Evolutionary conservation across 2,113 vertebrate species (phyloP).

Genomic region (Cyprinodon tularosa): DNA sequence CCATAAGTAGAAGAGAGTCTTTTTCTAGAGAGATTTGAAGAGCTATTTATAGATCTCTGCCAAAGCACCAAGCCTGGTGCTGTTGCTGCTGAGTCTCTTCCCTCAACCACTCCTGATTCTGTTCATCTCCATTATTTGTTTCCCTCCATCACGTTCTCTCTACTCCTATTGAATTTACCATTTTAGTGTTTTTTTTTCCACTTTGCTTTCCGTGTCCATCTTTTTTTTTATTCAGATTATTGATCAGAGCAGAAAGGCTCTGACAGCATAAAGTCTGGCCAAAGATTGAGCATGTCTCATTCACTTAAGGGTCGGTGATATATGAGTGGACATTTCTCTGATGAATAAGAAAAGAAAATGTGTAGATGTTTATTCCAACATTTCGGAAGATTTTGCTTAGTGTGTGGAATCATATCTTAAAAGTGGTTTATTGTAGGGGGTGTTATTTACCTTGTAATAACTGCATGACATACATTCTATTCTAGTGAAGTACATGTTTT

Average conservation of each 20-base stretch:
- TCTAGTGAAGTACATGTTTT: background rate
- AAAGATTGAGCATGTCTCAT: slow-evolving; percentile 35
- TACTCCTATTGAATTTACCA: slow-evolving; percentile 8
- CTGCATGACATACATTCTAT: background rate
- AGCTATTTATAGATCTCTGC: slow-evolving; percentile 85
- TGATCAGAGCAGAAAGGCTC: slow-evolving; percentile 43
- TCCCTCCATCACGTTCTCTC: slow-evolving; percentile 21
- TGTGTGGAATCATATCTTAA: background rate
- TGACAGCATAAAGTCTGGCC: slow-evolving; percentile 33
- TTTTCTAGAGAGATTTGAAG: slow-evolving; percentile 82
- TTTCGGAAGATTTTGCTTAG: background rate
- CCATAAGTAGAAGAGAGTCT: slow-evolving; percentile 75
- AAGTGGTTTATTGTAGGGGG: background rate
- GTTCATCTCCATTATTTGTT: slow-evolving; percentile 53
- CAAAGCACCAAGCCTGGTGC: slow-evolving; percentile 77
- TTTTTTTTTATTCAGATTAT: slow-evolving; percentile 58
- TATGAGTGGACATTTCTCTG: slow-evolving; percentile 32
- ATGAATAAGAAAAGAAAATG: slow-evolving; percentile 19
- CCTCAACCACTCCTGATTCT: slow-evolving; percentile 55
- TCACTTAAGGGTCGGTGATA: slow-evolving; percentile 37
- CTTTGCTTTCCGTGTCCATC: slow-evolving; percentile 17
- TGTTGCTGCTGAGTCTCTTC: slow-evolving; percentile 71
- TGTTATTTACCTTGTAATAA: background rate
- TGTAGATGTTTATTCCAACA: background rate
- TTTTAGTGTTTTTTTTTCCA: background rate